Conservation (phyloP, 2,888 invertebrate species). For the Beris morrisii region DNA sequence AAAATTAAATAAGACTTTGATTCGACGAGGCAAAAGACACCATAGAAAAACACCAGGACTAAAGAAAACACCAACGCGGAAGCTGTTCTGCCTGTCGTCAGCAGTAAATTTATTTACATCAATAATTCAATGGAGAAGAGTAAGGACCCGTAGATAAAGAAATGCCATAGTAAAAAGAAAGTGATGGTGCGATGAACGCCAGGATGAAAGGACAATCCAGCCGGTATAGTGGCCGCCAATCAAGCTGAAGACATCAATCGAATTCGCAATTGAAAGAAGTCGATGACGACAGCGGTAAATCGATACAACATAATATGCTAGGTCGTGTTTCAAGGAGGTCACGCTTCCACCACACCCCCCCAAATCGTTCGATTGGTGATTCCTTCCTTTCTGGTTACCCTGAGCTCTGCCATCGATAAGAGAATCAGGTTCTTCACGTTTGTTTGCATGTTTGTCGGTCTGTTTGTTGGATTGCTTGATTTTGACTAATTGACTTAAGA, state of each 20-base stretch:
- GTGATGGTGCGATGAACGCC: constrained; percentile 2
- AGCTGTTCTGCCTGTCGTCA: constrained; percentile 18
- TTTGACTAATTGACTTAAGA: constrained; percentile 30
- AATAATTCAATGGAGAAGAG: constrained; percentile 28
- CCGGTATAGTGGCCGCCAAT: constrained; percentile 7
- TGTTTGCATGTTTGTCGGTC: constrained; percentile 20
- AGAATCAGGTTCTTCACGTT: constrained; percentile 7
- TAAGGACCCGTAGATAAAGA: constrained; percentile 22
- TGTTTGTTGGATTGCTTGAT: constrained; percentile 27
- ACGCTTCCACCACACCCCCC: too few species aligned
- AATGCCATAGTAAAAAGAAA: constrained; percentile 22
- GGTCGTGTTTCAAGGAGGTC: too few species aligned
- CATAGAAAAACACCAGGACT: too few species aligned
- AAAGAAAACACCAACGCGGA: too few species aligned
- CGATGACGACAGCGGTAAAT: constrained; percentile 11
- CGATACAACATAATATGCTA: too few species aligned
- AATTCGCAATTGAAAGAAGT: constrained; percentile 28
- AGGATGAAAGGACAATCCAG: constrained; percentile 2
- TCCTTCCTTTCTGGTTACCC: too few species aligned
- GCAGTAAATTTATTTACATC: constrained; percentile 34
- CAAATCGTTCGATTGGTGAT: too few species aligned
- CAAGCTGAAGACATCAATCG: constrained; percentile 27
- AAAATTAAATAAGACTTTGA: constrained; percentile 32
- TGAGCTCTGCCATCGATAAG: not conserved
- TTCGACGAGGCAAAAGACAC: constrained; percentile 8